Percentiles rank a stretch among this genome's conserved stretches.
These are phyloP conservation scores for Phoxinus dragarum DNA, from an alignment of 2,797 vertebrate species.

Conservation along the genomic window DNA sequence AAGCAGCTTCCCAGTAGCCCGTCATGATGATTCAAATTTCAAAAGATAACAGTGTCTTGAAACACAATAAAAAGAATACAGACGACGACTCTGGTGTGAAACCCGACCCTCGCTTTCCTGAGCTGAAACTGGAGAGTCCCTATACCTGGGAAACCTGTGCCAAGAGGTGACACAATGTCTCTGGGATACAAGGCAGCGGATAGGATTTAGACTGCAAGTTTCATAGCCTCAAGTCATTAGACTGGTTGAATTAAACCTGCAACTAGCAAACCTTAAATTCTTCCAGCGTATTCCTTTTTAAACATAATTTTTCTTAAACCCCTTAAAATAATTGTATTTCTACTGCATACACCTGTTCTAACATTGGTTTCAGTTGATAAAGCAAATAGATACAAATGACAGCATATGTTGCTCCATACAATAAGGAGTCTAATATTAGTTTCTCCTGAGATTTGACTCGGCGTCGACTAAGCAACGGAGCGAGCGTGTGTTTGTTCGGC, in stretches of 20 bases:
- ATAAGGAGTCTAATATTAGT: conserved; percentile 12
- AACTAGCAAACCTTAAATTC: not conserved
- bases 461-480: conserved; percentile 46
- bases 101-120: conserved; percentile 63
- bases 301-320: not conserved
- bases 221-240: conserved; percentile 39
- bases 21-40: conserved; percentile 67
- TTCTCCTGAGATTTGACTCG: conserved; percentile 33
- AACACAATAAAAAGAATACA: conserved; percentile 51
- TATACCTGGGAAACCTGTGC: conserved; percentile 48
- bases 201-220: conserved; percentile 41
- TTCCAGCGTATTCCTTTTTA: not conserved
- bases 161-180: conserved; percentile 68
- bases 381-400: conserved; percentile 7
- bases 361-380: conserved; percentile 3
- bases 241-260: not conserved
- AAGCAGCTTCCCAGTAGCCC: conserved; percentile 8
- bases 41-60: conserved; percentile 60
- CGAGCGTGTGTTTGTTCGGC: conserved; percentile 48
- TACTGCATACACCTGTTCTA: not conserved
- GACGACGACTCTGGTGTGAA: conserved; percentile 58
- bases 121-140: conserved; percentile 59
- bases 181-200: conserved; percentile 49
- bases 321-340: not conserved
- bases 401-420: conserved; percentile 22